phyloP scores from a whole-genome alignment of 2,888 invertebrate species.

The Sarcophaga subvicina region DNA sequence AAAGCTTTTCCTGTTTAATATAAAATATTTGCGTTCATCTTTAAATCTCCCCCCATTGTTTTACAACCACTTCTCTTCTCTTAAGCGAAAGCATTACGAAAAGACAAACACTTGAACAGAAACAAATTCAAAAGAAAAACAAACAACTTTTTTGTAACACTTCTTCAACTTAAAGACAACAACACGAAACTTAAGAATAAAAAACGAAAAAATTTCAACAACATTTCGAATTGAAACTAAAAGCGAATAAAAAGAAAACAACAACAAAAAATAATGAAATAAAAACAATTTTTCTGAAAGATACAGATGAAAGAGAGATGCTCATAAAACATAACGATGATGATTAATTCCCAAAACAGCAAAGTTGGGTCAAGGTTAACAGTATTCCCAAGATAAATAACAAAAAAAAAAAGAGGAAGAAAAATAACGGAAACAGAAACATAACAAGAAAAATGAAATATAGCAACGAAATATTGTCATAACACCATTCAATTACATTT shows the following conservation, averaged over 20 bases:
- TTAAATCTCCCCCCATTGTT: too few species aligned
- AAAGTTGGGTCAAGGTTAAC: slow-evolving; percentile 60
- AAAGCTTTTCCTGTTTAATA: too few species aligned
- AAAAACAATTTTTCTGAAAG: not conserved
- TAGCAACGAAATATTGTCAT: not conserved
- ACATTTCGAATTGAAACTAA: too few species aligned
- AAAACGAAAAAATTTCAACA: not conserved
- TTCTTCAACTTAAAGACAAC: not conserved
- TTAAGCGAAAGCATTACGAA: too few species aligned
- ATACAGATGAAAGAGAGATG: not conserved
- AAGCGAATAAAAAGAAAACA: not conserved
- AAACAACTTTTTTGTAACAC: not conserved
- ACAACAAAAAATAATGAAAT: not conserved
- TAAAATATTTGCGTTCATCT: too few species aligned
- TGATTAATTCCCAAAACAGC: slow-evolving; percentile 44
- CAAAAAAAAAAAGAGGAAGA: not conserved
- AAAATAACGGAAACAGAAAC: not conserved
- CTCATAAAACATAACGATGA: not conserved
- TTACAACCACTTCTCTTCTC: too few species aligned
- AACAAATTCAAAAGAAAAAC: too few species aligned
- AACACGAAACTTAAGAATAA: not conserved
- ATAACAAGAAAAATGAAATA: not conserved
- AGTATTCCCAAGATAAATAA: not conserved
- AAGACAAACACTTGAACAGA: too few species aligned
- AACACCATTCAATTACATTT: not conserved